Conservation (phyloP, 2,113 vertebrate genomes). For the Thinocorus orbignyianus region DNA sequence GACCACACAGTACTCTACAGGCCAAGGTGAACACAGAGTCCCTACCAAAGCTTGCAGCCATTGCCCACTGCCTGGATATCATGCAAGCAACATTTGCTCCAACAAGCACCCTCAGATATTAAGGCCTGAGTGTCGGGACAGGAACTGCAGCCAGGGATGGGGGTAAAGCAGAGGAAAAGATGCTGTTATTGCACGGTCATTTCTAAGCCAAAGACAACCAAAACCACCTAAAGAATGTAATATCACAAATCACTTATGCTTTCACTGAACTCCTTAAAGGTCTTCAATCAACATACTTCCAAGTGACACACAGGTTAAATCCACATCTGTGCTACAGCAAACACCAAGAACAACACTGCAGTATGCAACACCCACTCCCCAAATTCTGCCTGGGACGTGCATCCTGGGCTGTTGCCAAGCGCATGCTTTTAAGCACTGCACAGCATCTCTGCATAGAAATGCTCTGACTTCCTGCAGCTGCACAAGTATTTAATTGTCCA, state of each 20-base stretch:
- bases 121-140: not conserved
- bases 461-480: not conserved
- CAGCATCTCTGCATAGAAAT: not conserved
- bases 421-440: not conserved
- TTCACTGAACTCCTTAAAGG: not conserved
- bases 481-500: not conserved
- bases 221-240: not conserved
- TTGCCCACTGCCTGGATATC: not conserved
- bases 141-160: not conserved
- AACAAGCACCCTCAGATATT: not conserved
- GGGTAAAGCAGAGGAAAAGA: not conserved
- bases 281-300: not conserved
- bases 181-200: not conserved
- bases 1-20: not conserved
- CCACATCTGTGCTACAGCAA: rapidly evolving
- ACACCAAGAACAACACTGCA: not conserved
- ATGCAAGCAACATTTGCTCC: not conserved
- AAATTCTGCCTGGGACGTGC: not conserved
- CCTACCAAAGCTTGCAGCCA: not conserved
- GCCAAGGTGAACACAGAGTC: not conserved
- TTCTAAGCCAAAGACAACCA: not conserved
- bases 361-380: not conserved
- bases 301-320: not conserved
- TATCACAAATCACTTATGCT: not conserved
- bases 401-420: not conserved